phyloP scores from a whole-genome alignment of 2,888 invertebrate genomes.

The Lutraria lutraria region DNA sequence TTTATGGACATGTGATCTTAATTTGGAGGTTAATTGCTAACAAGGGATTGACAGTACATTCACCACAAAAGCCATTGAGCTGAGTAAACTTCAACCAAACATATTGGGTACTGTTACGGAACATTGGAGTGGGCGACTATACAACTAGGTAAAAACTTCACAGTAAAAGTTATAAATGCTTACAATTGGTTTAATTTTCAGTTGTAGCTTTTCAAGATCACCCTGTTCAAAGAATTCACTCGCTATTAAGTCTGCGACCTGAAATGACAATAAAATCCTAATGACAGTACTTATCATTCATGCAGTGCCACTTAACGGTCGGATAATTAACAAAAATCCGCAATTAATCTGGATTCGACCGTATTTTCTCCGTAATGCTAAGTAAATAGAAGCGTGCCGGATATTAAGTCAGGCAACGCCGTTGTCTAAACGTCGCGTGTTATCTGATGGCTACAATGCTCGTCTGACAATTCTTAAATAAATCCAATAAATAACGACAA shows the following conservation, averaged over 20 bases:
- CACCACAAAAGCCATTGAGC: no score
- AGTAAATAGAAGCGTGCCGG: background rate
- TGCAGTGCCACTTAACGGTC: background rate
- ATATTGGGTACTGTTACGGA: no score
- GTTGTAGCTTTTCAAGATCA: slow-evolving; percentile 84
- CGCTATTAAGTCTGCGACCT: slow-evolving; percentile 87
- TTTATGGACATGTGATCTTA: no score
- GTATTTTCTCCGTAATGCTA: background rate
- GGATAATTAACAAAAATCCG: background rate
- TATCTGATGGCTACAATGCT: background rate
- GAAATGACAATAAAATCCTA: slow-evolving; percentile 23
- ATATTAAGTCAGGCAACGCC: slow-evolving; percentile 8
- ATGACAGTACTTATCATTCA: background rate
- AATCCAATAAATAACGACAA: slow-evolving; percentile 12
- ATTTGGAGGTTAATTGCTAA: no score
- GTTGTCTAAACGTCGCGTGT: slow-evolving; percentile 14
- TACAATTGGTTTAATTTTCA: slow-evolving; percentile 85
- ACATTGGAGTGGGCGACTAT: no score
- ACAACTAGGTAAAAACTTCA: no score
- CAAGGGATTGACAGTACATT: no score
- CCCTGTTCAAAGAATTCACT: slow-evolving; percentile 87
- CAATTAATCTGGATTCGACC: background rate
- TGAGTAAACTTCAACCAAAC: no score
- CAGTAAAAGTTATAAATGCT: slow-evolving; percentile 66
- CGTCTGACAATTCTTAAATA: background rate